Base-by-base conservation (phyloP, 2,797 vertebrate genomes). In the Paramormyrops hopkinsi region DNA sequence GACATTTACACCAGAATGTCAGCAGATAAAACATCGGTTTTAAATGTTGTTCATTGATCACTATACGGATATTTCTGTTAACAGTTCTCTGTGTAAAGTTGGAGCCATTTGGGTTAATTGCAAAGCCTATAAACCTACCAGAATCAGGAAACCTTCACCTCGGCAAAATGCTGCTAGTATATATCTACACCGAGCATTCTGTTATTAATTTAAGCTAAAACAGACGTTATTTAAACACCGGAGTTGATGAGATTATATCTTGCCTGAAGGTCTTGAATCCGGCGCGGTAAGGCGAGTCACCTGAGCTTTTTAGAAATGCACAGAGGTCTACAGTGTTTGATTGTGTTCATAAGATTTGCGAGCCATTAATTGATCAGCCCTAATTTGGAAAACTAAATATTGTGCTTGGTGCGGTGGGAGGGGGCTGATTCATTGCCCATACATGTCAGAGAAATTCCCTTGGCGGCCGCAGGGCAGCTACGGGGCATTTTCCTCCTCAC, bases 371-470 rank as follows among this genome's bases (percentile, higher is more conserved):
- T 93, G 93, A 94, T 94, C 91, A 92, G 91, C 90, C 92, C 93
- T 94, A 91, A 93, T 93, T 91, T 94, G 94, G 94, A 95, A 96
- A 95, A 92, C 92, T 90, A 94, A 95, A 96, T 95, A 95, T 96
- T 96, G 91, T 92, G 93, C 91, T 95, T 95, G 94, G 93, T 94
- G 92, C 91, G 92, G 54, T 25, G 89, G 92, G 90, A 92, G 90
- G 92, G 93, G 89, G 88, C 90, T 86, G 79, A 88, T 46, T 62
- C 86, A 91, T 86, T 79, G 56, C 89, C 59, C 88, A 88, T 92
- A 91, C 93, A 93, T 89, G 73, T 62, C 88, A 91, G 90, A 87
- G 37, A 86, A 12, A 33, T 91, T 86, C 88, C 41, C 86, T 84
- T 56, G 46, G 88, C 56, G 91, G 91, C 90, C 62, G 85, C 37